Conservation (phyloP, 64 coral and sea anemone genomes). For the Stylophora pistillata region DNA sequence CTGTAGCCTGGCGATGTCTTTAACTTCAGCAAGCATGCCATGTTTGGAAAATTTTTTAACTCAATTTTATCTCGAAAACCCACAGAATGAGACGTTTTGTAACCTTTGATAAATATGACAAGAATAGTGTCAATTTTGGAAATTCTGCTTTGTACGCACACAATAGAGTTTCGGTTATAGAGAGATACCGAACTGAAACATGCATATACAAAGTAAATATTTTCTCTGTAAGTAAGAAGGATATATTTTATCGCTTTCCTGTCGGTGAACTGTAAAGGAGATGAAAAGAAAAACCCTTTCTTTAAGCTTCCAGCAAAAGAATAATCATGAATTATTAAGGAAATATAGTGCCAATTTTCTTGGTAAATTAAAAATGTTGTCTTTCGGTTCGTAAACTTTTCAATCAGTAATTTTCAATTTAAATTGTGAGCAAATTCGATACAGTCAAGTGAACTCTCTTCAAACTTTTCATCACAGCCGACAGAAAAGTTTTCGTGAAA, state of each 20-base stretch:
- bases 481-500: not conserved
- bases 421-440: not conserved
- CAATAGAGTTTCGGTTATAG: not conserved
- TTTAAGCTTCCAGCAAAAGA: not conserved
- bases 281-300: not conserved
- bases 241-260: not conserved
- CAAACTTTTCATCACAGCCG: not conserved
- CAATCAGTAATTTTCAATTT: not conserved
- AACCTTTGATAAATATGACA: not conserved
- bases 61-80: not conserved
- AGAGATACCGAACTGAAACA: not conserved
- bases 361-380: not conserved
- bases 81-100: not conserved
- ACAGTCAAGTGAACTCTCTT: not conserved
- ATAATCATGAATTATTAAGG: constrained; percentile 10
- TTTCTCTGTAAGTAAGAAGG: not conserved
- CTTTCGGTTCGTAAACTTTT: not conserved
- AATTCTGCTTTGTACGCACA: not conserved
- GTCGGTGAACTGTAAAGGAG: constrained; percentile 4
- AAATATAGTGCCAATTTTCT: not conserved
- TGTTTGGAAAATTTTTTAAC: not conserved
- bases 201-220: not conserved
- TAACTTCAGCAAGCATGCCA: too few relatives aligned
- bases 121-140: not conserved
- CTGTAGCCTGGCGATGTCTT: not conserved